Evolutionary conservation across 2,888 invertebrate species (phyloP), one percentile per base, ranked within the genome.

Genomic region (Zele albiditarsus): DNA sequence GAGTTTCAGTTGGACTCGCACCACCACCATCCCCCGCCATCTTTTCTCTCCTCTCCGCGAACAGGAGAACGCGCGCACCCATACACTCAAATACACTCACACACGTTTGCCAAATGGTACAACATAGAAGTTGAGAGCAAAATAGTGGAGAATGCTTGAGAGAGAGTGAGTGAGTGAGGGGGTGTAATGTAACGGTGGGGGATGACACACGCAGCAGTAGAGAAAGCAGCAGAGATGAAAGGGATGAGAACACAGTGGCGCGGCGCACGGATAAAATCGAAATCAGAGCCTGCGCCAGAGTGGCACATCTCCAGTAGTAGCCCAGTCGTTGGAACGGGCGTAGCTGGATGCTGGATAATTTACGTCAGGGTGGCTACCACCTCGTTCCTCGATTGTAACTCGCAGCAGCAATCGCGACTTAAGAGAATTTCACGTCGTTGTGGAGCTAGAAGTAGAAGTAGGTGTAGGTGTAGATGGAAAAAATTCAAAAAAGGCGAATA

Each of bases 281-380:
- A 86, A 85, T 83, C 83, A 86, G 84, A 85, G 87, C 84, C 85
- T 86, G 85, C 85, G 85, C 85, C 84, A 86, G 86, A 86, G 83
- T 83, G 80, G 80, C 80, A 78, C 80, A 81, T 82, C 84, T 78
- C 80, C 86, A 86, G 86, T 86, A 86, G 86, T 86, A 84, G 86
- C 85, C 86, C 87, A 84, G 86, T 87, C 87, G 87, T 86, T 86
- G 87, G 86, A 84, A 85, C 87, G 88, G 87, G 88, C 86, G 87
- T 87, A 87, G 83, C 86, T 84, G 86, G 86, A 87, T 87, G 86
- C 85, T 86, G 86, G 82, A 81, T 84, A 78, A 82, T 82, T 78
- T 80, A 81, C 80, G 78, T 76, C 76, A 75, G 80, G 80, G 80
- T 80, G 78, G 81, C 78, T 79, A 78, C 77, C 80, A 78, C 77